Base-by-base conservation (phyloP, 2,797 vertebrate species). In the Spinus olivaceus region DNA sequence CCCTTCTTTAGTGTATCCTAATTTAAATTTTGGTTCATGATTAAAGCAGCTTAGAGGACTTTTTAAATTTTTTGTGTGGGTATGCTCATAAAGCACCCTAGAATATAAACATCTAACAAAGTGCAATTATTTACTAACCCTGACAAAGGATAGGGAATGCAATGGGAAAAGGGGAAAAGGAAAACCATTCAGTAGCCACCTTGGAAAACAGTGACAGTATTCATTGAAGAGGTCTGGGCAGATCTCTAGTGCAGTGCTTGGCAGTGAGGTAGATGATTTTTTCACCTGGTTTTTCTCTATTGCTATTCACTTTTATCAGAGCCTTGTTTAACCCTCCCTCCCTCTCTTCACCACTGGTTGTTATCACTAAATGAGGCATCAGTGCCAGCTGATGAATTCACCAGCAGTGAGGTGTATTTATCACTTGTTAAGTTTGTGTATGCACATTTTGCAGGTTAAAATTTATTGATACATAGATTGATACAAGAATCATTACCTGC, bases 281-380 rank as follows among this genome's bases (percentile, higher is more conserved):
- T 42, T 50, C 32, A 54, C 8, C 23, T 71, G 61, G 0, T 21
- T 93, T 82, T 66, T 28, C 27, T 24, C 13, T 81, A 10, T 18
- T 54, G 12, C 10, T 49, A 2, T 56, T 10, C 8, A 6, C 5
- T 82, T 63, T 30, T 56, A 60, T 12, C 12, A 66, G 30, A 32
- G 63, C 8, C 6, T 50, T 2, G 0, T 78, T 33, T 59, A 57
- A 54, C 9, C 17, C 4, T n/a, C 4, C 17, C 6, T 32, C 3
- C 2, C 4, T 10, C 6, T 51, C 15, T 25, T 8, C 6, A 6
- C 14, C 16, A 12, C 21, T 12, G 2, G 3, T 59, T 41, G 3
- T 57, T 70, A 8, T 30, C 8, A 12, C 57, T 35, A 54, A 57
- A 25, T 16, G 5, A 20, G 24, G 2, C 1, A 14, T 51, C 64